A percentile compares a stretch with the other conserved stretches of the same genome.
Conservation (phyloP, 2,113 vertebrate species). For the Atherinomorus stipes region DNA sequence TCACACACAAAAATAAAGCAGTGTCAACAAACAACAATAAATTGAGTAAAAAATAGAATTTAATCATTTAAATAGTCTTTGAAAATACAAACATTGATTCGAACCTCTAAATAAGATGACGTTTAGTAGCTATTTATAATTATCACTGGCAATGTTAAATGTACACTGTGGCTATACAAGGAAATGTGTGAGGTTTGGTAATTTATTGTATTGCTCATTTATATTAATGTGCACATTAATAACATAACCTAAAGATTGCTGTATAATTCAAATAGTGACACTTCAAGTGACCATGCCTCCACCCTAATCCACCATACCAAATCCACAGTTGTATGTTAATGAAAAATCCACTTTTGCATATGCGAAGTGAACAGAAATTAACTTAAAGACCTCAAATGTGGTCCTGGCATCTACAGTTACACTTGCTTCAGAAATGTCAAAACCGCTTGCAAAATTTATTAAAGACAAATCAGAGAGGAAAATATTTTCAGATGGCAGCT, state of each 20-base stretch:
- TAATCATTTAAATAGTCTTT: conserved; percentile 88
- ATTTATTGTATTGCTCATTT: conserved; percentile 88
- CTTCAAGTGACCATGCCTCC: conserved; percentile 42
- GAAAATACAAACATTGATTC: conserved; percentile 88
- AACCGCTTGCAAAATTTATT: conserved; percentile 13
- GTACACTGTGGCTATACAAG: conserved; percentile 85
- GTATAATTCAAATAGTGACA: conserved; percentile 66
- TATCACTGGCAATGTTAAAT: conserved; percentile 83
- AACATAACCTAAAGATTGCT: conserved; percentile 80
- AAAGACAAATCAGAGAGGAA: conserved; percentile 23
- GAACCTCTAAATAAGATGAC: conserved; percentile 82
- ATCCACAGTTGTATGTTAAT: conserved; percentile 50
- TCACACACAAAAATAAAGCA: conserved; percentile 80
- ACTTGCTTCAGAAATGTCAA: conserved; percentile 44
- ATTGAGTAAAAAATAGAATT: conserved; percentile 90
- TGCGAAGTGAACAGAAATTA: conserved; percentile 55
- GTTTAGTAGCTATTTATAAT: conserved; percentile 80
- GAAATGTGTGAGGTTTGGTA: conserved; percentile 85
- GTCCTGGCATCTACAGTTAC: conserved; percentile 59
- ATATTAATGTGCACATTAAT: conserved; percentile 83
- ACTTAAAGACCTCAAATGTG: conserved; percentile 54
- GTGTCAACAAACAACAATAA: conserved; percentile 85
- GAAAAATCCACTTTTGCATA: conserved; percentile 56
- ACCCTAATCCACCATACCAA: conserved; percentile 44
- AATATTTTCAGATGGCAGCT: conserved; percentile 10